Conservation (phyloP, 2,797 vertebrate species). For the Smutsia temminckii region DNA sequence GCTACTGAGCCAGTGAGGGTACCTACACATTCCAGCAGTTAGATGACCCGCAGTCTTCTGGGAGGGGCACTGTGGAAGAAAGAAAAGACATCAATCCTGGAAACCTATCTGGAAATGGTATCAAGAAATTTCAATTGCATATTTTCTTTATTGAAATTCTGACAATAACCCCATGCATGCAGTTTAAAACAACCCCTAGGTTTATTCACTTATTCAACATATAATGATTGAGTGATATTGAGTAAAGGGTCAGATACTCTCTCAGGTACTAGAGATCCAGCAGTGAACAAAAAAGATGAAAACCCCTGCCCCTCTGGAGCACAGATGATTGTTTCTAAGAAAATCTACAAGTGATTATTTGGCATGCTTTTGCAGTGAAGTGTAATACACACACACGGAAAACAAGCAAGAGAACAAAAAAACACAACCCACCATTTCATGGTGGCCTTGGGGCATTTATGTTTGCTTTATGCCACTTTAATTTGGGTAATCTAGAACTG, state of each 20-base stretch:
- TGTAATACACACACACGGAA: neutral
- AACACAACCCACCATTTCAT: neutral
- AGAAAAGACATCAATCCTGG: conserved; percentile 50
- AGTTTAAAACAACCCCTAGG: neutral
- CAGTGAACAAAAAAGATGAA: neutral
- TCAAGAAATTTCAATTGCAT: neutral
- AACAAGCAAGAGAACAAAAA: neutral
- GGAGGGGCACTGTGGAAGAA: conserved; percentile 81
- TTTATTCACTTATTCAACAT: conserved; percentile 37
- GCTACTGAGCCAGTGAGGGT: conserved; percentile 98
- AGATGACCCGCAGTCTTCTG: conserved; percentile 66
- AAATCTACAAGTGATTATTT: conserved; percentile 14
- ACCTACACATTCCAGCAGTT: conserved; percentile 74
- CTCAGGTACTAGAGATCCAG: neutral
- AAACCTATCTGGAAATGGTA: conserved; percentile 33
- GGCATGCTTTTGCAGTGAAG: neutral
- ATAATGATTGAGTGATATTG: neutral
- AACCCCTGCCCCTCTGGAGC: neutral
- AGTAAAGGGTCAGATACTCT: neutral
- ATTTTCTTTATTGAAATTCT: neutral
- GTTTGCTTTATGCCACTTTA: neutral
- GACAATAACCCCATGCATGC: neutral
- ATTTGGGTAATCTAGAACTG: neutral
- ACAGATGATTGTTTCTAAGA: neutral
- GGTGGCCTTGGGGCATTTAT: neutral